Percentiles rank a stretch among this genome's conserved stretches.
phyloP scores from a whole-genome alignment of 2,888 invertebrate species.

The Sesamia inferens region DNA sequence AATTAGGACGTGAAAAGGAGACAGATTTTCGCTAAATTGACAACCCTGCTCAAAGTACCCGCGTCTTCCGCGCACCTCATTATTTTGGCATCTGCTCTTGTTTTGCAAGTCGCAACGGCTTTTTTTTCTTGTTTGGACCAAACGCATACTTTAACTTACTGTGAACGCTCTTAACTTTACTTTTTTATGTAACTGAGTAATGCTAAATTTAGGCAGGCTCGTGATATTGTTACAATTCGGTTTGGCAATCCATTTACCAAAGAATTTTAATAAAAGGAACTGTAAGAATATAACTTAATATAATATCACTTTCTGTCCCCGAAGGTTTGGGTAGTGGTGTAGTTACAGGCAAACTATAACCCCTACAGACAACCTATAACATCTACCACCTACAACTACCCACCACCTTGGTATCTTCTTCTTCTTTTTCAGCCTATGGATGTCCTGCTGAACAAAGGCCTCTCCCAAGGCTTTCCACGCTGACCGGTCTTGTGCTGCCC shows the following conservation, averaged over 20 bases:
- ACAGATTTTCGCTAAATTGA: neutral
- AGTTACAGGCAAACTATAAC: neutral
- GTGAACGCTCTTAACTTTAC: constrained; percentile 54
- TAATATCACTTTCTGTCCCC: neutral
- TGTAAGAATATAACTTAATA: neutral
- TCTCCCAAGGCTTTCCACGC: too few species aligned
- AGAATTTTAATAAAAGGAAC: neutral
- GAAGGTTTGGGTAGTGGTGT: neutral
- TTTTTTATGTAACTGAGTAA: constrained; percentile 49
- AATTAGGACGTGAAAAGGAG: neutral
- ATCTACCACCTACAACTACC: too few species aligned
- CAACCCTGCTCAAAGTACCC: constrained; percentile 62
- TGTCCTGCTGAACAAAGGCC: too few species aligned
- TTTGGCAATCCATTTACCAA: constrained; percentile 8
- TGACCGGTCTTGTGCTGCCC: too few species aligned
- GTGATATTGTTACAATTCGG: constrained; percentile 6
- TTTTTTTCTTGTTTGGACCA: constrained; percentile 62
- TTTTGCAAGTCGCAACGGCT: constrained; percentile 70
- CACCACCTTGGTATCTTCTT: too few species aligned
- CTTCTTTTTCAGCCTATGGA: too few species aligned
- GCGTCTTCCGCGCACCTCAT: constrained; percentile 80
- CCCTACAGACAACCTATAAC: too few species aligned
- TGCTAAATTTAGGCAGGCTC: constrained; percentile 23
- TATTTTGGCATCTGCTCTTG: constrained; percentile 85
- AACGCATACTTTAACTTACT: constrained; percentile 60